These are phyloP conservation scores for Kobus ellipsiprymnus DNA, from an alignment of 2,113 vertebrate genomes.

Conservation along the genomic window DNA sequence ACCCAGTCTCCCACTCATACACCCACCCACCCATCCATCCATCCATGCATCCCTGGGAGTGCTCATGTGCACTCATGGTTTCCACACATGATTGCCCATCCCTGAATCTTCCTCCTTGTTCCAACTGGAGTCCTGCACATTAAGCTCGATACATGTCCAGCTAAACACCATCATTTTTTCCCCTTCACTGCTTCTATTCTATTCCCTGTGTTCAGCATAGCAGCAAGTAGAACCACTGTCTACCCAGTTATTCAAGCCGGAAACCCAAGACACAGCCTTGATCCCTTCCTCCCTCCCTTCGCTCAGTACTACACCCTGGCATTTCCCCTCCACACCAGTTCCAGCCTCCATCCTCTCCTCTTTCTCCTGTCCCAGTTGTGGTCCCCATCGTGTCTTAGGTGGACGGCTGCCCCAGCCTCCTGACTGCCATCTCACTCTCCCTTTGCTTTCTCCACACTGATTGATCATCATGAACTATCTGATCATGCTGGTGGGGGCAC, in stretches of 20 bases:
- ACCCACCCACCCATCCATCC: not conserved
- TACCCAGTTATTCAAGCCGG: not conserved
- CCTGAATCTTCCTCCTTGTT: not conserved
- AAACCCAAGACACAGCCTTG: not conserved
- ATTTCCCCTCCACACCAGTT: not conserved
- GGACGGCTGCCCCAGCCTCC: not conserved
- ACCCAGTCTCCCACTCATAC: not conserved
- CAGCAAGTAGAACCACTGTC: not conserved
- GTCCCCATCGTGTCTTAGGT: not conserved
- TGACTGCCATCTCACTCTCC: not conserved
- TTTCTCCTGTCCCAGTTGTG: not conserved
- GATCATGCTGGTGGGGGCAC: not conserved
- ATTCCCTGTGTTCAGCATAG: not conserved
- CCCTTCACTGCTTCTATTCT: not conserved
- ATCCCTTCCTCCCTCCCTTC: not conserved
- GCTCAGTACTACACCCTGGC: rapidly evolving
- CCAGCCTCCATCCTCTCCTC: not conserved
- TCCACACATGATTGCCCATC: not conserved
- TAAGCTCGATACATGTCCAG: not conserved
- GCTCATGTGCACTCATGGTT: not conserved
- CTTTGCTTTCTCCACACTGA: not conserved
- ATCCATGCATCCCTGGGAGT: not conserved
- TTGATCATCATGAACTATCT: not conserved
- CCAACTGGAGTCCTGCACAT: not conserved
- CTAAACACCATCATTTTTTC: not conserved